Evolutionary conservation across 2,888 invertebrate genomes (phyloP), one percentile per base, ranked within the genome.

Genomic region (Ceriagrion tenellum): DNA sequence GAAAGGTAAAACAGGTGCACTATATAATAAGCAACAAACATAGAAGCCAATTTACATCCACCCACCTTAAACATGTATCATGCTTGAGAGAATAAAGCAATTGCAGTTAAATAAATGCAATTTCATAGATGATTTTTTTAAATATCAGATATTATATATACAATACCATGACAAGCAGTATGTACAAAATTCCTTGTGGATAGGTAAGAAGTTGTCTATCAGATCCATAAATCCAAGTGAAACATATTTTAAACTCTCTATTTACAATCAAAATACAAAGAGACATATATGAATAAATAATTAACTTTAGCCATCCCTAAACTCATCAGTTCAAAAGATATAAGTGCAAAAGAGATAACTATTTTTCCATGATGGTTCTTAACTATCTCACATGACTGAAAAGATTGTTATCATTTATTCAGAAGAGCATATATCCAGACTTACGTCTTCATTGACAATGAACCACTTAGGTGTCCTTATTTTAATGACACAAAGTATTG

Each of bases 21-120:
- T 74, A 69, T 63, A 91, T 91, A 47, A 59, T 93, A 93, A 93
- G 93, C 93, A 93, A 93, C 93, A 93, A 47, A 69, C 47, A 89
- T 55, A 93, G 47, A 93, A 93, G 93, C 93, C 69, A 93, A 93
- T 93, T 93, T 69, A 74, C 93, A 93, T 93, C 93, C 93, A 93
- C 69, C 69, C 93, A 93, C 93, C 93, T 69, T 47, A 74, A 55
- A 69, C 93, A 93, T 55, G 55, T n/a, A 69, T 93, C 93, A 93
- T 93, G 93, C 93, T 93, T 74, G 69, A 93, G 93, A 69, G 63
- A 63, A 69, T 93, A n/a, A 91, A 93, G 93, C 93, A 40, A 69
- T 23, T 93, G 81, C 47, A 69, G 93, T 93, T 93, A 93, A 69
- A 69, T 74, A 16, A 93, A 74, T 93, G 93, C 69, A 93, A 69